phyloP scores from a whole-genome alignment of 2,888 invertebrate species.

The Chaetogeoica ovagalla region DNA sequence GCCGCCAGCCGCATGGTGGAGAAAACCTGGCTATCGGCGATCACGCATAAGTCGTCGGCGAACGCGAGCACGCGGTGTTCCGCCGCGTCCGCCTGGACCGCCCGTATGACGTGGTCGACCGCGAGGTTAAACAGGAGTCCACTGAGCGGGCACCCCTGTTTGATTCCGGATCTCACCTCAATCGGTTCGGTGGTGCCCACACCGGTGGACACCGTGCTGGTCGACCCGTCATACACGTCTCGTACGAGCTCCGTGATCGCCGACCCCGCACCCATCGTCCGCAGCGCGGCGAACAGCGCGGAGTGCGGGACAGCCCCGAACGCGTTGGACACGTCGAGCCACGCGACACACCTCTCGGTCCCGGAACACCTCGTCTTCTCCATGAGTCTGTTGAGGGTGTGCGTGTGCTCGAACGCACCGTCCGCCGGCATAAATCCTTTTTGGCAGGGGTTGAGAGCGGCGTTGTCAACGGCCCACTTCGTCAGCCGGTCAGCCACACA shows the following conservation, averaged over 20 bases:
- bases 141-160: not conserved
- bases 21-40: not conserved
- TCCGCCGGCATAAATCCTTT: constrained; percentile 3
- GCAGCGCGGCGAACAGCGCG: not conserved
- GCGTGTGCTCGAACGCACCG: constrained; percentile 10
- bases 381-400: not conserved
- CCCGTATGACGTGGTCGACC: not conserved
- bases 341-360: not conserved
- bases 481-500: too few species aligned
- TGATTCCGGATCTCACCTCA: not conserved
- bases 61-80: not conserved
- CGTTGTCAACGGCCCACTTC: not conserved
- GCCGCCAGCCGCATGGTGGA: too few species aligned
- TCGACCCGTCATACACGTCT: too few species aligned
- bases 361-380: not conserved
- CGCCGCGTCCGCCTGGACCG: not conserved
- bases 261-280: not conserved
- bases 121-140: not conserved
- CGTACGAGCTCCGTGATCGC: not conserved
- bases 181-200: too few species aligned
- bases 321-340: constrained; percentile 7
- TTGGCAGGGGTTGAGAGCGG: not conserved
- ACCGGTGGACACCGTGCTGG: too few species aligned
- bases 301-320: not conserved
- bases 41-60: not conserved